Evolutionary conservation across 2,113 vertebrate genomes (phyloP).

Genomic region (Mustela nigripes): DNA sequence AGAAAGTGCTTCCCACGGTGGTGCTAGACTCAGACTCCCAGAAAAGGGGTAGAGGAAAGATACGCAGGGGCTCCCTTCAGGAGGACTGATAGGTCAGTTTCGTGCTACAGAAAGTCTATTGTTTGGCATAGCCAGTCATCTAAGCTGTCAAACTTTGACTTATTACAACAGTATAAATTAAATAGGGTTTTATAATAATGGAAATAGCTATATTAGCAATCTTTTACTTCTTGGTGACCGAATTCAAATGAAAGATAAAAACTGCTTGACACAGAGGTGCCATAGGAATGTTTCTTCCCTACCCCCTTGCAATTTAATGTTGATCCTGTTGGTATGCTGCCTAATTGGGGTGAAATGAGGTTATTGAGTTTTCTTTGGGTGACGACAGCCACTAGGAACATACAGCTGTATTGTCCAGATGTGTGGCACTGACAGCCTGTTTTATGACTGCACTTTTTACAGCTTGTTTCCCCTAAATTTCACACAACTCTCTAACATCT

Average conservation of each 20-base stretch:
- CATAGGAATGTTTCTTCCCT: constrained; percentile 7
- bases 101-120: constrained; percentile 24
- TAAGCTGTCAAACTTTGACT: constrained; percentile 47
- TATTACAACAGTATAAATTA: constrained; percentile 56
- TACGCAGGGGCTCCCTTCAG: not conserved
- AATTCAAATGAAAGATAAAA: constrained; percentile 83
- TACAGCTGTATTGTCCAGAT: constrained; percentile 91
- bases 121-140: constrained; percentile 15
- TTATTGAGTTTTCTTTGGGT: constrained; percentile 88
- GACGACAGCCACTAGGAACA: constrained; percentile 89
- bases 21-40: not conserved
- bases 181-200: constrained; percentile 58
- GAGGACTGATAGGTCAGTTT: not conserved
- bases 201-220: constrained; percentile 59
- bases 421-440: constrained; percentile 90
- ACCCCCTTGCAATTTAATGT: constrained; percentile 68
- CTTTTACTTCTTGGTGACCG: constrained; percentile 70
- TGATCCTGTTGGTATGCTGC: constrained; percentile 85
- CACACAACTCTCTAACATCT: constrained; percentile 91
- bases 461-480: constrained; percentile 92
- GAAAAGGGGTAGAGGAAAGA: not conserved
- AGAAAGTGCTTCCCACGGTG: not conserved
- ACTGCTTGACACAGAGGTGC: constrained; percentile 66
- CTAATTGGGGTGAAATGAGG: constrained; percentile 92
- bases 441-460: constrained; percentile 90